Base-by-base conservation (phyloP, 2,888 invertebrate genomes). In the Monopis laevigella region DNA sequence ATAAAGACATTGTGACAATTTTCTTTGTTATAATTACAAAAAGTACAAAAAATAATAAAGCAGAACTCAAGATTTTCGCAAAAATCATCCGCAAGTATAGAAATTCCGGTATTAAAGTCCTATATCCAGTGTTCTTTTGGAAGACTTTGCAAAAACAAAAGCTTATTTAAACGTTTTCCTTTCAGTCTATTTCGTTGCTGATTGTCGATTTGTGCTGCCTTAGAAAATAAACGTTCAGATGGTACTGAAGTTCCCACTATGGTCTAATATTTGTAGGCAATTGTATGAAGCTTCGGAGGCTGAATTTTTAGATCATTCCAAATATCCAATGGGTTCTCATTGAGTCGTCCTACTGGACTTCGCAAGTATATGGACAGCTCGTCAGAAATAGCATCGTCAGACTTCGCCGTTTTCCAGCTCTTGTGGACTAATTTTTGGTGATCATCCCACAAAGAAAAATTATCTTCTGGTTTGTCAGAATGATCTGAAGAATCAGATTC, bases 341-440 rank as follows among this genome's bases (percentile, higher is more conserved):
- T 46, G 2, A 53, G 29, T 47, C 51, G 47, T 12, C 47, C 45
- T 17, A 54, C 50, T 42, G 50, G 51, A 38, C 40, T 43, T 26
- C 49, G 40, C 38, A 54, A 47, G 42, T 52, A 52, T 35, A 51
- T 32, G 10, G 50, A 51, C 19, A 54, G 30, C 21, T 51, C 53
- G 34, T 51, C 51, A 35, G 50, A 50, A 45, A 50, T 45, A 40
- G 36, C 13, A 41, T 45, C 45, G 11, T 47, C 49, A 41, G 50
- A 42, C 34, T 51, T 42, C 6, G 11, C 2, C 14, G 43, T 43
- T 47, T 51, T 49, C 47, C 46, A 50, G 24, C 14, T 50, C 32
- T 46, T 36, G 10, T 39, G 41, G 14, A 48, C 46, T 45, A 46
- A 39, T 45, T 49, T 49, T 21, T 48, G 41, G 41, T 48, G 48